A percentile compares a stretch with the other conserved stretches of the same genome.
Evolutionary conservation across 2,113 vertebrate species (phyloP).

Genomic region (Cyprinodon variegatus): DNA sequence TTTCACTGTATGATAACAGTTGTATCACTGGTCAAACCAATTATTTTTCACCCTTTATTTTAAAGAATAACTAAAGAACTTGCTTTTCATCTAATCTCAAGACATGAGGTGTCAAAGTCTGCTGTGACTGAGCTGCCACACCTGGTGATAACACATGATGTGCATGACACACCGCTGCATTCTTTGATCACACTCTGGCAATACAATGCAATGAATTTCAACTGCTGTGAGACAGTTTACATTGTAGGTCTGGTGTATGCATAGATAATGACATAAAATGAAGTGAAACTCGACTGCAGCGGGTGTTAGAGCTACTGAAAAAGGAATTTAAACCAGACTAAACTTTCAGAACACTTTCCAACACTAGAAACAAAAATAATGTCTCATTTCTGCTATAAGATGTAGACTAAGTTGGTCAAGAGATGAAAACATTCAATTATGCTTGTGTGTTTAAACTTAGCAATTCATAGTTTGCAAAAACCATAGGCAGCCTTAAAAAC

Average conservation of each 20-base stretch:
- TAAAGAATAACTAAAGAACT: background rate
- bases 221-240: background rate
- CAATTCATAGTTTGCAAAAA: background rate
- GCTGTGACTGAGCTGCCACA: slow-evolving; percentile 18
- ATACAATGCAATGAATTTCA: background rate
- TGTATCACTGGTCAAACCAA: background rate
- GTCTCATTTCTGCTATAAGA: background rate
- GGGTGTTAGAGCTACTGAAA: background rate
- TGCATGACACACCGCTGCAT: background rate
- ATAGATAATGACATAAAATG: slow-evolving; percentile 1
- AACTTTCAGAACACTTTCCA: background rate
- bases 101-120: slow-evolving; percentile 19
- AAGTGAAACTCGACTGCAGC: background rate
- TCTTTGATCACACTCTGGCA: slow-evolving; percentile 14
- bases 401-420: background rate
- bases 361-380: background rate
- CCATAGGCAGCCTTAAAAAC: background rate
- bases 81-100: background rate
- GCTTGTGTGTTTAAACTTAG: background rate
- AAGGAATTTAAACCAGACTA: background rate
- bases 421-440: background rate
- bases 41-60: background rate
- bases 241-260: background rate
- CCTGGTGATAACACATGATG: slow-evolving; percentile 22
- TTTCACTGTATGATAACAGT: slow-evolving; percentile 4